Percentiles rank a stretch among this genome's conserved stretches.
Conservation (phyloP, 2,888 invertebrate genomes). For the Spisula subtruncata region DNA sequence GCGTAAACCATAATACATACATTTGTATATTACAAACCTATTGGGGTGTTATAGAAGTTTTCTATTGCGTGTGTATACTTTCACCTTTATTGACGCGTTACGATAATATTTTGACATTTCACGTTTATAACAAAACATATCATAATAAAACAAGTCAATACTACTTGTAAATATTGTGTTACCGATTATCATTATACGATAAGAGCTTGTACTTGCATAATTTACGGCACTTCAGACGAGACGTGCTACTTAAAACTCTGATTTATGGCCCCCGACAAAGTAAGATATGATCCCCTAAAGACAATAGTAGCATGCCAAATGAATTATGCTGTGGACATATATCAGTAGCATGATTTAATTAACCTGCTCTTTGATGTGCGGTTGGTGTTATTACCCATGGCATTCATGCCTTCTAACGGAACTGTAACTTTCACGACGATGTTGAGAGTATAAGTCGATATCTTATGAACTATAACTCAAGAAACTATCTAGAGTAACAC, state of each 20-base stretch:
- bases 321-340: too few species aligned
- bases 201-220: not conserved
- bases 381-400: too few species aligned
- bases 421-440: too few species aligned
- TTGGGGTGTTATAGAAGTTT: not conserved
- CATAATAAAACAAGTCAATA: not conserved
- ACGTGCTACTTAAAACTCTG: not conserved
- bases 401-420: too few species aligned
- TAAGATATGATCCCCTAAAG: not conserved
- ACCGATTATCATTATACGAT: not conserved
- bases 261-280: not conserved
- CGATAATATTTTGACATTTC: not conserved
- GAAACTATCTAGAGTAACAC: too few species aligned
- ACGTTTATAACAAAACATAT: not conserved
- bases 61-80: not conserved
- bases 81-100: slow-evolving; percentile 5
- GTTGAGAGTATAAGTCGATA: too few species aligned
- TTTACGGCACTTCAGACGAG: not conserved
- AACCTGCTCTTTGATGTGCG: too few species aligned
- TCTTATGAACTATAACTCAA: too few species aligned
- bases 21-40: not conserved
- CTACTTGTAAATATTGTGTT: slow-evolving; percentile 4
- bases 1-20: not conserved
- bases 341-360: too few species aligned
- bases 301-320: not conserved